Evolutionary conservation across 2,888 invertebrate species (phyloP), one percentile per base, ranked within the genome.

Genomic region (Melolontha melolontha): DNA sequence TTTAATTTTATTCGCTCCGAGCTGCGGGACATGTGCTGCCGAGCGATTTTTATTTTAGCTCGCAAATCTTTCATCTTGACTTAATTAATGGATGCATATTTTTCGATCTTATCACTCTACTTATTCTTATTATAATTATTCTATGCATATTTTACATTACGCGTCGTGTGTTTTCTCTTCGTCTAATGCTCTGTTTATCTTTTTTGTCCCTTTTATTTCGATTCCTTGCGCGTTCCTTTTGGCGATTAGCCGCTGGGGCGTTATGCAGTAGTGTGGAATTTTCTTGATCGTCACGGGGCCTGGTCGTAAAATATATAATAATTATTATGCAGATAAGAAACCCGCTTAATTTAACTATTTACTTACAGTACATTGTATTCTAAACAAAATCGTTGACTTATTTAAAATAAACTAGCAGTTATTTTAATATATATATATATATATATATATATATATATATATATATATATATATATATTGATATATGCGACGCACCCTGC

Each of bases 81-180:
- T 67, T 67, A 67, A 67, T 67, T 67, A 67, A 67, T 67, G 67
- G 63, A 67, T 42, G 67, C 67, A 67, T 67, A 67, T 67, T 67
- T 22, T 67, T 67, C 62, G 67, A 67, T 67, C 47, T 39, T 67
- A 67, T 67, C 59, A 12, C 22, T 41, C 41, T 29, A 29, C 59
- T 59, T 44, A 59, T 59, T 59, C 59, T 44, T 59, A 59, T 59
- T 59, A 59, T 59, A 59, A 59, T 59, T 59, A 59, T 59, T 47
- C 29, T 27, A 29, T 44, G 59, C 44, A 14, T 59, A 59, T 59
- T 55, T 44, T 59, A 29, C 44, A 44, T 44, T 42, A 29, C 10
- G 41, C 34, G 59, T n/a, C 14, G 59, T 29, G 40, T 40, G 41
- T 42, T 42, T 44, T 6, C 14, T 34, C 34, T 52, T n/a, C 14